Percentiles rank a stretch among this genome's conserved stretches.
These are phyloP conservation scores for Silurus glanis DNA, from an alignment of 2,113 vertebrate species.

Conservation along the genomic window DNA sequence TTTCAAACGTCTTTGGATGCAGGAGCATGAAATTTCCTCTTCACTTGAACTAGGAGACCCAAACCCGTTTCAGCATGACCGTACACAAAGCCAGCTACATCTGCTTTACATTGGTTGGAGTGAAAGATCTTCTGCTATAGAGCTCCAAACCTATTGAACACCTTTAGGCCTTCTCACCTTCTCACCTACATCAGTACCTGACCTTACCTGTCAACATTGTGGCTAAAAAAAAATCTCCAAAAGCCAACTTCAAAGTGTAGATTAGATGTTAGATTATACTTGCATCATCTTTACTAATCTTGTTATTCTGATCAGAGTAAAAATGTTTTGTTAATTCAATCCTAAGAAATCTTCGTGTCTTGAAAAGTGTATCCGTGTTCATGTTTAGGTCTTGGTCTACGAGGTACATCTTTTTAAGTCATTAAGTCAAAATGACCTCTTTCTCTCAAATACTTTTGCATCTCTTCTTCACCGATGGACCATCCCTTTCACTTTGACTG, in stretches of 20 bases:
- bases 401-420: neutral
- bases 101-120: no score
- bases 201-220: no score
- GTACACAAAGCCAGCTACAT: no score
- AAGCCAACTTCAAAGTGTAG: neutral
- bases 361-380: neutral
- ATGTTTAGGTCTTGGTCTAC: neutral
- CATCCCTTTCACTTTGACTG: neutral
- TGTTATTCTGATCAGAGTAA: neutral
- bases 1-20: no score
- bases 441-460: neutral
- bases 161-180: no score
- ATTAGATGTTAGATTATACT: neutral
- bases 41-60: no score
- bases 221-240: neutral
- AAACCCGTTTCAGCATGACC: no score
- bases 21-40: no score
- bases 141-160: no score
- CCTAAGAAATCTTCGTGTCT: neutral
- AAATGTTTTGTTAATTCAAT: neutral
- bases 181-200: no score
- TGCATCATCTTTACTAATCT: neutral
- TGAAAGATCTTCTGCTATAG: no score
- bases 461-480: neutral
- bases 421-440: neutral